These are phyloP conservation scores for Penelope pileata DNA, from an alignment of 2,113 vertebrate species.

Conservation along the genomic window DNA sequence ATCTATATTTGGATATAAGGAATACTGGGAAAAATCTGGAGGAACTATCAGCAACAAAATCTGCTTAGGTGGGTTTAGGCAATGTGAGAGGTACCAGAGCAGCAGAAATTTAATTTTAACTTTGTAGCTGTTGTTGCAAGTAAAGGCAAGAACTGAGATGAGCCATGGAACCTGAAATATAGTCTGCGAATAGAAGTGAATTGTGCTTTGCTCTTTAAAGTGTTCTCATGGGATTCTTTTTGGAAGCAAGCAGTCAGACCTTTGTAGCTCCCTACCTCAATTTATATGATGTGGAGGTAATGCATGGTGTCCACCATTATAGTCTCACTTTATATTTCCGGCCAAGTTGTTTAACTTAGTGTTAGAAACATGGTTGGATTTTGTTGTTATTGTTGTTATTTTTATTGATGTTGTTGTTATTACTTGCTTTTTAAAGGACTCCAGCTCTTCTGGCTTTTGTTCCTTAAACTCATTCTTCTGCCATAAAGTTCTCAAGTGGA, in stretches of 20 bases:
- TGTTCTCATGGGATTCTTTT: not conserved
- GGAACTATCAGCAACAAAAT: not conserved
- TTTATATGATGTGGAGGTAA: not conserved
- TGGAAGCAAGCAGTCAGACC: not conserved
- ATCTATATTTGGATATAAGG: not conserved
- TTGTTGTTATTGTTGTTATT: not conserved
- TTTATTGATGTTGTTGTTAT: no score
- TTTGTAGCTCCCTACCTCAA: not conserved
- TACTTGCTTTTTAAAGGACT: not conserved
- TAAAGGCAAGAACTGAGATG: not conserved
- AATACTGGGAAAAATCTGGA: not conserved
- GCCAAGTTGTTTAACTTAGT: not conserved
- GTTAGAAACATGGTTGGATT: not conserved
- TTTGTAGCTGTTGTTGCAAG: not conserved
- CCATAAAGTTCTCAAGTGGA: not conserved
- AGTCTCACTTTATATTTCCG: not conserved
- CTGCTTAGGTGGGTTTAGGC: not conserved
- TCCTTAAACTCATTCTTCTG: not conserved
- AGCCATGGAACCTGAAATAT: not conserved
- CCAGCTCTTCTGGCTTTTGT: not conserved
- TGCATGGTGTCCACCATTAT: not conserved
- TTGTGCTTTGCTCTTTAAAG: not conserved
- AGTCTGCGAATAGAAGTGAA: not conserved
- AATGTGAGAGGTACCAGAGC: not conserved
- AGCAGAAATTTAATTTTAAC: not conserved